phyloP scores from a whole-genome alignment of 2,797 vertebrate species.

The Bovichtus variegatus region DNA sequence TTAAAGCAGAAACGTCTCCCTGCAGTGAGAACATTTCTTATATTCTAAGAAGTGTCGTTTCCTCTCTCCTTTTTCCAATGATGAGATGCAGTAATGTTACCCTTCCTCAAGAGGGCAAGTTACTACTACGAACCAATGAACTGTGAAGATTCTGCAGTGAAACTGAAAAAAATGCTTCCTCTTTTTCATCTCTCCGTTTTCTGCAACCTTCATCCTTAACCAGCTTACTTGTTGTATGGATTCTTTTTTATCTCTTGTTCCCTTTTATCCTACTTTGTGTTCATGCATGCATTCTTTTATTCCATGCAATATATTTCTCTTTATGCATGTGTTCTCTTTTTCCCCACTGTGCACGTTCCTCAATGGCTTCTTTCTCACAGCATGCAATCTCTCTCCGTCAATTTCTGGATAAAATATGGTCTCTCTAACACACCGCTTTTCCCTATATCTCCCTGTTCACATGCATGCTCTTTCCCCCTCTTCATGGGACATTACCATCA shows the following conservation, averaged over 20 bases:
- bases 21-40: neutral
- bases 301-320: neutral
- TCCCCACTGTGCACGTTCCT: neutral
- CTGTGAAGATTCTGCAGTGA: conserved; percentile 56
- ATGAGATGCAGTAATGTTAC: conserved; percentile 24
- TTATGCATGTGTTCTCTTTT: too few species aligned
- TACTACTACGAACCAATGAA: conserved; percentile 40
- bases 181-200: conserved; percentile 3
- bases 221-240: neutral
- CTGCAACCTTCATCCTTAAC: neutral
- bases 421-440: neutral
- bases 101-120: conserved; percentile 60
- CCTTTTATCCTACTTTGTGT: neutral
- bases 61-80: neutral
- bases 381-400: neutral
- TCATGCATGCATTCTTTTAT: neutral
- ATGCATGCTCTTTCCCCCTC: conserved; percentile 8
- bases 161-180: conserved; percentile 12
- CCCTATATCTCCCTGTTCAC: conserved; percentile 9
- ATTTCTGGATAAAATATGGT: conserved; percentile 23
- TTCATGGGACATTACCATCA: conserved; percentile 31
- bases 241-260: neutral
- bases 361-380: neutral
- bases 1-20: neutral
- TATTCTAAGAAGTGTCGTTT: too few species aligned